Conservation (phyloP, 2,113 vertebrate genomes). For the Calidris pugnax region DNA sequence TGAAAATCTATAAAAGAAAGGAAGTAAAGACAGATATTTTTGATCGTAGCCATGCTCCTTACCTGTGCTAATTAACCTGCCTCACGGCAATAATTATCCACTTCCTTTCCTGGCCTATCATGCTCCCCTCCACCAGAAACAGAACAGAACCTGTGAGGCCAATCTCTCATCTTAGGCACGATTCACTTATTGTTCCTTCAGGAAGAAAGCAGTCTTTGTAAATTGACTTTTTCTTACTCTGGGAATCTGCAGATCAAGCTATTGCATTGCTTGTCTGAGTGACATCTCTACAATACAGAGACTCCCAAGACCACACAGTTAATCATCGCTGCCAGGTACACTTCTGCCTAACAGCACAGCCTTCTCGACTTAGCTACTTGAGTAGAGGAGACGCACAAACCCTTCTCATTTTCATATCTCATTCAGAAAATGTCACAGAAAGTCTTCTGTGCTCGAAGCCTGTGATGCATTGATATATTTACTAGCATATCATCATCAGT, state of each 20-base stretch:
- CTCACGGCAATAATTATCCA: background rate
- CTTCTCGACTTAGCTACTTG: background rate
- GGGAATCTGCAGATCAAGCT: background rate
- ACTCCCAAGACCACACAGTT: background rate
- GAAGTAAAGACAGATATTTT: background rate
- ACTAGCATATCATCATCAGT: conserved; percentile 47
- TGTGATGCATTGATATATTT: conserved; percentile 57
- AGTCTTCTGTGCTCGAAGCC: background rate
- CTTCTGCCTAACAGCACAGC: background rate
- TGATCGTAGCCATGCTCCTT: background rate
- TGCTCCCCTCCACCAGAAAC: background rate
- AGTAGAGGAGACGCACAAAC: background rate
- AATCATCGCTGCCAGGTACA: background rate
- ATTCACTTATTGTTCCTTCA: background rate
- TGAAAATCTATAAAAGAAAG: background rate
- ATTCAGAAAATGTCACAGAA: conserved; percentile 53
- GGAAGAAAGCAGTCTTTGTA: background rate
- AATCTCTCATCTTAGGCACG: background rate
- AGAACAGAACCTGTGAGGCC: background rate
- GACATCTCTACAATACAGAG: background rate
- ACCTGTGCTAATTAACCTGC: conserved; percentile 7
- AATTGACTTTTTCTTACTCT: background rate
- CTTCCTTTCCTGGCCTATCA: background rate
- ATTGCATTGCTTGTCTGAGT: background rate
- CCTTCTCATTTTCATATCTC: conserved; percentile 38